Conservation (phyloP, 1,140 invertebrate genomes). For the Formica selysi region DNA sequence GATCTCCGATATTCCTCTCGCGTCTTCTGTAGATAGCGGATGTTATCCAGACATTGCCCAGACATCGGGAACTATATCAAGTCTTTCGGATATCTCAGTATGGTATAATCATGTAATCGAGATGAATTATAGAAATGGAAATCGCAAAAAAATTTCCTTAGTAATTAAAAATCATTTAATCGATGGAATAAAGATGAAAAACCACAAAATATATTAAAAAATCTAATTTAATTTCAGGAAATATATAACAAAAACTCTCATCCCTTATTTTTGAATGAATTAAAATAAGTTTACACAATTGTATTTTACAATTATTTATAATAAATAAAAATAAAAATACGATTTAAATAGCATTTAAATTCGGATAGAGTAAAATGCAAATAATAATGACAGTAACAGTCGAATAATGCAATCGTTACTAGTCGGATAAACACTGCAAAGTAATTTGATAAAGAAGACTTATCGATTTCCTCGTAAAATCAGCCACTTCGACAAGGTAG, state of each 20-base stretch:
- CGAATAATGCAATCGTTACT: conserved; percentile 1
- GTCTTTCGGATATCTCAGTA: background rate
- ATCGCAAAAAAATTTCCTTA: conserved; percentile 18
- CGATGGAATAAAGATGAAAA: background rate
- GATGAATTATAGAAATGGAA: conserved; percentile 19
- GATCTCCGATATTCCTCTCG: conserved; percentile 39
- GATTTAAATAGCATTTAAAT: background rate
- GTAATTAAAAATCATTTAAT: background rate
- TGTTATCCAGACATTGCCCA: background rate
- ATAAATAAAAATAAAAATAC: conserved; percentile 2
- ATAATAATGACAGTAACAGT: background rate
- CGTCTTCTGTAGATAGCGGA: conserved; percentile 28
- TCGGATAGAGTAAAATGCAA: background rate
- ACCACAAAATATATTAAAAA: background rate
- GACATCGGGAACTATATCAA: conserved; percentile 4
- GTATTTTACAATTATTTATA: background rate
- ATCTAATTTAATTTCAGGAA: background rate
- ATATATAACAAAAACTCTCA: background rate
- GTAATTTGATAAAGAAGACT: conserved; percentile 33
- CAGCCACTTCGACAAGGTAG: conserved; percentile 18
- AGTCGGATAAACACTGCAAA: conserved; percentile 23
- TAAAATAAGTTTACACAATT: background rate
- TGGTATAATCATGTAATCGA: conserved; percentile 30
- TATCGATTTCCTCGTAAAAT: conserved; percentile 43
- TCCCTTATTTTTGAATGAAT: background rate